Conservation (phyloP, 2,113 vertebrate genomes). For the Dasypus novemcinctus region DNA sequence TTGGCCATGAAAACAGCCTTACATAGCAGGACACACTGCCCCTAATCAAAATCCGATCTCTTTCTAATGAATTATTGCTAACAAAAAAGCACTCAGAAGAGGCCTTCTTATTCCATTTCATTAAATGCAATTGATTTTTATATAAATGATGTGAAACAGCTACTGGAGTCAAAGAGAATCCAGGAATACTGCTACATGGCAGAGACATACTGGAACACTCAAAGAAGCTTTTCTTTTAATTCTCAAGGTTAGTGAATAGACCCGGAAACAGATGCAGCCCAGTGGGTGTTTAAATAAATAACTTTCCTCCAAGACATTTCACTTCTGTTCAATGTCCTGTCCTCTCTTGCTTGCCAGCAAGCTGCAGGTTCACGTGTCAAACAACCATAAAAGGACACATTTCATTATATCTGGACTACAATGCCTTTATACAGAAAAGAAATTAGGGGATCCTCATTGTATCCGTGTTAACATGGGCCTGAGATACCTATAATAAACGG, state of each 20-base stretch:
- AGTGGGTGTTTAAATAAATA: constrained; percentile 43
- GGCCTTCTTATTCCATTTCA: constrained; percentile 38
- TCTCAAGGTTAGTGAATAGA: constrained; percentile 33
- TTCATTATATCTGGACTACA: constrained; percentile 35
- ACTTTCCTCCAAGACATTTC: constrained; percentile 16
- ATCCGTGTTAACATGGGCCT: not conserved
- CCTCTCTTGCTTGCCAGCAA: not conserved
- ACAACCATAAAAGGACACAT: not conserved
- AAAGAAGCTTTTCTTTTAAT: constrained; percentile 12
- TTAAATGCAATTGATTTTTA: constrained; percentile 53
- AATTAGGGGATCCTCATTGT: not conserved
- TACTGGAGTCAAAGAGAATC: constrained; percentile 8
- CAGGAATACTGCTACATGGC: not conserved
- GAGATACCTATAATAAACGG: not conserved
- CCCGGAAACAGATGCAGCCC: constrained; percentile 51
- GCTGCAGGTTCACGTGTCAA: constrained; percentile 27
- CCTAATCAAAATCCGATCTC: constrained; percentile 7
- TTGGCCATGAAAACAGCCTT: not conserved
- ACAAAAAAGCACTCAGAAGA: constrained; percentile 18
- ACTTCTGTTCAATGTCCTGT: not conserved
- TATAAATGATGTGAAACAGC: constrained; percentile 16
- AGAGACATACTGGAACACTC: not conserved
- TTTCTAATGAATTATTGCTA: not conserved
- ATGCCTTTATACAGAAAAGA: constrained; percentile 7
- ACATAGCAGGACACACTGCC: not conserved